phyloP scores from a whole-genome alignment of 2,888 invertebrate species.

The Tipula helvola region DNA sequence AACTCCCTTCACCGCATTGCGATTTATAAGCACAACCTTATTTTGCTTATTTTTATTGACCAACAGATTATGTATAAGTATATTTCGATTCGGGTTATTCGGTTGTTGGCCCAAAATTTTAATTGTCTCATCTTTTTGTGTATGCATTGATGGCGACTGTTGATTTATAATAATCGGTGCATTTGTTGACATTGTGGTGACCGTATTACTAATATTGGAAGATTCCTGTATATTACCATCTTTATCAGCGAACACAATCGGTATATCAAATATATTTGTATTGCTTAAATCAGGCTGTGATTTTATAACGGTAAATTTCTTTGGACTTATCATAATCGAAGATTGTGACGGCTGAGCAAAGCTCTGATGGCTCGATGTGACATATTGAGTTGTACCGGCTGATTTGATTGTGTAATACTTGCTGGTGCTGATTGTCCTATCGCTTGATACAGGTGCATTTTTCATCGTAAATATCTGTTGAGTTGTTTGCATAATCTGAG shows the following conservation, averaged over 20 bases:
- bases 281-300: slow-evolving; percentile 35
- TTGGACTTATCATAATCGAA: slow-evolving; percentile 20
- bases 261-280: slow-evolving; percentile 49
- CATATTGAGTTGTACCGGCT: slow-evolving; percentile 26
- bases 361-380: slow-evolving; percentile 18
- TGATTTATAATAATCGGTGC: slow-evolving; percentile 10
- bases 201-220: slow-evolving; percentile 15
- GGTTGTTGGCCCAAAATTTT: not conserved
- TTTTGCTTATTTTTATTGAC: slow-evolving; percentile 17
- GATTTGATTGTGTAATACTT: slow-evolving; percentile 17
- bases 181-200: slow-evolving; percentile 13
- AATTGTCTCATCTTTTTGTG: not conserved
- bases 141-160: slow-evolving; percentile 4
- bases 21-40: slow-evolving; percentile 33
- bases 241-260: slow-evolving; percentile 53
- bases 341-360: slow-evolving; percentile 9
- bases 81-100: not conserved
- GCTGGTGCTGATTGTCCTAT: not conserved
- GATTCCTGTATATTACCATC: slow-evolving; percentile 28
- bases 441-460: not conserved
- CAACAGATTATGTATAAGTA: slow-evolving; percentile 11
- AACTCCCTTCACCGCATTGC: slow-evolving; percentile 30
- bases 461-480: not conserved
- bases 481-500: not conserved
- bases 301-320: slow-evolving; percentile 32